Conservation (phyloP, 1,140 invertebrate species). For the honey bee (Apis mellifera) region DNA sequence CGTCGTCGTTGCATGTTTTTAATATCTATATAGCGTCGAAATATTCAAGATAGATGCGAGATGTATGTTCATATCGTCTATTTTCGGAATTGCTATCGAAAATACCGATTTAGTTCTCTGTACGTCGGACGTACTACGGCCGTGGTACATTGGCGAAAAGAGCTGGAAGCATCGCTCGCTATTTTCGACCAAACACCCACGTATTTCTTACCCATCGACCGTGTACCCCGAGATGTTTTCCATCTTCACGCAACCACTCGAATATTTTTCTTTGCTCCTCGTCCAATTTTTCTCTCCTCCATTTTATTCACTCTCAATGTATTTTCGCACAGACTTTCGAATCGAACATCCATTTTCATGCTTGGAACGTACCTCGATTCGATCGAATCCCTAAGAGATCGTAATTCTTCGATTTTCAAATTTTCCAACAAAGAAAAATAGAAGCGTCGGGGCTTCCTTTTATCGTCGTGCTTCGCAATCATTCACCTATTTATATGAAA, state of each 20-base stretch:
- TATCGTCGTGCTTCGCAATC: not conserved
- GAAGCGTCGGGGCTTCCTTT: not conserved
- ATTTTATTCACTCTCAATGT: not conserved
- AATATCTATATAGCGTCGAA: not conserved
- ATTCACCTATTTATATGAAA: not conserved
- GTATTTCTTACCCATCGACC: constrained; percentile 26
- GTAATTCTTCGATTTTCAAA: not conserved
- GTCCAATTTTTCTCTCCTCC: no score
- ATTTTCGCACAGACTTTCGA: not conserved
- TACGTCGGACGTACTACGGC: constrained; percentile 11
- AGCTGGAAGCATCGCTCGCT: constrained; percentile 64
- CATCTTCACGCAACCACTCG: not conserved
- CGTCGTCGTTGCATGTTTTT: not conserved
- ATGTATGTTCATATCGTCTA: constrained; percentile 54
- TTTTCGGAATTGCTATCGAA: constrained; percentile 66
- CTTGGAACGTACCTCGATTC: not conserved
- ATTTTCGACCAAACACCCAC: constrained; percentile 70
- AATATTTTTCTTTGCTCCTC: not conserved
- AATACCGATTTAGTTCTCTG: constrained; percentile 65
- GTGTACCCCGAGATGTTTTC: constrained; percentile 34
- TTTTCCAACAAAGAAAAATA: not conserved
- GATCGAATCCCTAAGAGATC: not conserved
- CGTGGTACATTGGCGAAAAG: constrained; percentile 37
- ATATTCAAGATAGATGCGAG: constrained; percentile 32
- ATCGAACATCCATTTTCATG: not conserved